Conservation (phyloP, 2,797 vertebrate genomes). For the Molossus alvarezi region DNA sequence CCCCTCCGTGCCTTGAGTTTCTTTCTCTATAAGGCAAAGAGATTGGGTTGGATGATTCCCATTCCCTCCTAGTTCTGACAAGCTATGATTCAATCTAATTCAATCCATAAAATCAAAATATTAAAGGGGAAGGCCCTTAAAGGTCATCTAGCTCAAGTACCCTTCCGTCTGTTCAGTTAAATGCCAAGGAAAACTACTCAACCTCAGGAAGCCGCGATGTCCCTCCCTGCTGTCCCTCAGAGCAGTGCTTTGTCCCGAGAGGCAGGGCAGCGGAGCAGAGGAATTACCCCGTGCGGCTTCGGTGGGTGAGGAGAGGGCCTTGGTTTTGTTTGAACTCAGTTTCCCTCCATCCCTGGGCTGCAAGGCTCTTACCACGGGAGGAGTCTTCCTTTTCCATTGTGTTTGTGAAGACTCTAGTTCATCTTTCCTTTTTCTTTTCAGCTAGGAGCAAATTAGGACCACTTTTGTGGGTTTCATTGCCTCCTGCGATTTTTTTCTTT, state of each 20-base stretch:
- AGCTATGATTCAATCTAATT: neutral
- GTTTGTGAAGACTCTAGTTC: neutral
- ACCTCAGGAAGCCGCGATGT: neutral
- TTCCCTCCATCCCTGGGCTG: neutral
- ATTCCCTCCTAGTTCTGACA: slow-evolving; percentile 24
- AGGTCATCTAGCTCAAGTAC: neutral
- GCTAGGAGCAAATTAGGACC: neutral
- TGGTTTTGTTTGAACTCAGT: neutral
- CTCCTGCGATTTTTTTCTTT: neutral
- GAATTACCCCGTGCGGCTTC: neutral
- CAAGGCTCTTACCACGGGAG: neutral
- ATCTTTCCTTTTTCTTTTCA: slow-evolving; percentile 24
- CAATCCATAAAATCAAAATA: slow-evolving; percentile 60
- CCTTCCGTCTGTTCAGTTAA: neutral
- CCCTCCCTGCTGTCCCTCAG: neutral
- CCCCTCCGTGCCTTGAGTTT: neutral
- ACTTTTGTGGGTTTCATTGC: neutral
- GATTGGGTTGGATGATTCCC: neutral
- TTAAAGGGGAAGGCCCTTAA: slow-evolving; percentile 38
- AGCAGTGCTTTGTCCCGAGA: neutral
- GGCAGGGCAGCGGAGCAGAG: neutral
- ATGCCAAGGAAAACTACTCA: slow-evolving; percentile 37
- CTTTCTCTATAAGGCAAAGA: neutral
- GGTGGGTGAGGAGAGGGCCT: neutral
- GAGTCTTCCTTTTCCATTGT: neutral